A percentile compares a stretch with the other conserved stretches of the same genome.
Evolutionary conservation across 2,888 invertebrate species (phyloP).

Genomic region (Xestia rhomboidea): DNA sequence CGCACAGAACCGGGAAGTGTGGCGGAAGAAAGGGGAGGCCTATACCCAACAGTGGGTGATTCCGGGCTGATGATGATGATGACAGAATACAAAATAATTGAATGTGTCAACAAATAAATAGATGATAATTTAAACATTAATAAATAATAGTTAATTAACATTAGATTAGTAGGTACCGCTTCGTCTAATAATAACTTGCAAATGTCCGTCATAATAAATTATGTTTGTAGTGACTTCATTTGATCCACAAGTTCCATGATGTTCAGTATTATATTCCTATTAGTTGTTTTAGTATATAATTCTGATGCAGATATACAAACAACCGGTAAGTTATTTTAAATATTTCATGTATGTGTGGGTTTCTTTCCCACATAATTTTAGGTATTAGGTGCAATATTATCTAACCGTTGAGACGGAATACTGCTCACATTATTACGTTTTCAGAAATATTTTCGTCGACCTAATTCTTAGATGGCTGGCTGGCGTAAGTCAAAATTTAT

Average conservation of each 20-base stretch:
- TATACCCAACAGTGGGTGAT: too few relatives aligned
- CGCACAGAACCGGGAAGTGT: too few relatives aligned
- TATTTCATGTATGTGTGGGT: background rate
- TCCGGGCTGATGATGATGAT: too few relatives aligned
- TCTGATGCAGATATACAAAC: conserved; percentile 8
- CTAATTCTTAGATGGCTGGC: too few relatives aligned
- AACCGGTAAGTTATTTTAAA: conserved; percentile 2
- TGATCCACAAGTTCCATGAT: background rate
- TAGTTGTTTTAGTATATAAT: conserved; percentile 15
- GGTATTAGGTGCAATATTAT: background rate
- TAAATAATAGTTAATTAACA: background rate
- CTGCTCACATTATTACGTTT: background rate
- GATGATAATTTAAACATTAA: background rate
- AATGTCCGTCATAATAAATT: background rate
- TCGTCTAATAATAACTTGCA: background rate
- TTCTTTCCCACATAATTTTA: background rate
- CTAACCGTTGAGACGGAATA: background rate
- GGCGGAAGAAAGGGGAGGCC: too few relatives aligned
- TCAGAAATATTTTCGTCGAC: background rate
- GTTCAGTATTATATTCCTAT: conserved; percentile 15
- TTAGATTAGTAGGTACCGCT: background rate
- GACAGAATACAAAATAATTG: background rate
- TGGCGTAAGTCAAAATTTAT: background rate
- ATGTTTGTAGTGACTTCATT: background rate
- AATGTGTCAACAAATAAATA: background rate